Conservation (phyloP, 2,888 invertebrate species). For the Beris chalybata region DNA sequence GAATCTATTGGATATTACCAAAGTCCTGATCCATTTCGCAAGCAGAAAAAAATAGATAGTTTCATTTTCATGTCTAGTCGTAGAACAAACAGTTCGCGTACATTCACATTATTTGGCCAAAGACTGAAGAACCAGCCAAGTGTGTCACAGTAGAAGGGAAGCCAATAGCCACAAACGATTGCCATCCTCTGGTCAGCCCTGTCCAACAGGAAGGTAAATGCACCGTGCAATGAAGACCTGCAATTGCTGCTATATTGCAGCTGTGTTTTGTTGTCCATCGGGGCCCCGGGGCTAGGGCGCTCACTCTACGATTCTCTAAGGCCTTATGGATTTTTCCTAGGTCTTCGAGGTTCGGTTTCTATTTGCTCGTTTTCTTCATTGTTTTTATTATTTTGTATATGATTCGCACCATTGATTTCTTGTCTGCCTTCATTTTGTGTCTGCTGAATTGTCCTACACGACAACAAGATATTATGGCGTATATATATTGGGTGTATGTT, state of each 20-base stretch:
- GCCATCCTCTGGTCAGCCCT: background rate
- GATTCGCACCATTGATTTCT: slow-evolving; percentile 22
- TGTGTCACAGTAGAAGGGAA: slow-evolving; percentile 11
- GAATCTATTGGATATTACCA: too few species aligned
- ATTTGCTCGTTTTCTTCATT: slow-evolving; percentile 6
- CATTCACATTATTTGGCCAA: too few species aligned
- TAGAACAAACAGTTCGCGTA: too few species aligned
- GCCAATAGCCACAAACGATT: background rate
- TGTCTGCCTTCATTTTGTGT: slow-evolving; percentile 14
- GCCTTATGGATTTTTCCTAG: slow-evolving; percentile 24
- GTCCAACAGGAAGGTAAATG: slow-evolving; percentile 6
- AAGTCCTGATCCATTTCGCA: too few species aligned
- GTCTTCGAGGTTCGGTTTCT: slow-evolving; percentile 20
- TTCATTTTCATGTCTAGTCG: too few species aligned
- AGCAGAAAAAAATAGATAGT: too few species aligned
- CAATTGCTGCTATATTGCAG: slow-evolving; percentile 12
- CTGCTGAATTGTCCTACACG: slow-evolving; percentile 12
- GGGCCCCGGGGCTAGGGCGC: background rate
- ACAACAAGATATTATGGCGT: background rate
- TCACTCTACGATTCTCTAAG: background rate
- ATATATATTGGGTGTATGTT: background rate
- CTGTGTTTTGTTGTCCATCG: background rate
- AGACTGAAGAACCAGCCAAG: slow-evolving; percentile 4
- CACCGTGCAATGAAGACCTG: slow-evolving; percentile 16
- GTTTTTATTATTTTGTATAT: slow-evolving; percentile 12